Evolutionary conservation across 2,113 vertebrate genomes (phyloP).

Genomic region (Petrocephalus zakoni): DNA sequence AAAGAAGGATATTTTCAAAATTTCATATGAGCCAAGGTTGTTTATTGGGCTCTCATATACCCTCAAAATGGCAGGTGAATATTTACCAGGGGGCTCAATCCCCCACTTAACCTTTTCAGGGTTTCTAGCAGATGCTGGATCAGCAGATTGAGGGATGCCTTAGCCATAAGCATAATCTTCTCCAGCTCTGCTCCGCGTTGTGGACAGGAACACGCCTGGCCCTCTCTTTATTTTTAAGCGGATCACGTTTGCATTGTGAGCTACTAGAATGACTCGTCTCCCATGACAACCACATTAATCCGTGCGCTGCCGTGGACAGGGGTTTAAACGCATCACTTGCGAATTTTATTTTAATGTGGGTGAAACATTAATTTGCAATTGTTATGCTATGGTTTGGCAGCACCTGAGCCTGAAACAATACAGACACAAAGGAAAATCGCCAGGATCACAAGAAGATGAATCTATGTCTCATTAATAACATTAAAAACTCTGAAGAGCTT

Average conservation of each 20-base stretch:
- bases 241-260: constrained; percentile 1
- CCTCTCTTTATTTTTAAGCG: background rate
- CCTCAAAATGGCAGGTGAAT: background rate
- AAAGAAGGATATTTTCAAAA: background rate
- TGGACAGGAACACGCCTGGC: background rate
- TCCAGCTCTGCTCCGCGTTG: background rate
- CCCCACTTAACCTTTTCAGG: background rate
- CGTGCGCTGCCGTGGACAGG: background rate
- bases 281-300: constrained; percentile 11
- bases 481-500: background rate
- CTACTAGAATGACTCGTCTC: background rate
- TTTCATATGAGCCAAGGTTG: background rate
- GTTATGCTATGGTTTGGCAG: background rate
- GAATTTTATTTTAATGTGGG: background rate
- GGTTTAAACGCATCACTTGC: background rate
- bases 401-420: background rate
- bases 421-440: background rate
- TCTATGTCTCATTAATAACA: background rate
- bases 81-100: background rate
- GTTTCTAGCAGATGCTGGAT: background rate
- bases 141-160: background rate
- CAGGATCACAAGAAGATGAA: background rate
- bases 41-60: background rate
- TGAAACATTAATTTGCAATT: background rate
- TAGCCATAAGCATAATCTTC: background rate